phyloP scores from a whole-genome alignment of 2,888 invertebrate genomes.

The Tridacna gigas region DNA sequence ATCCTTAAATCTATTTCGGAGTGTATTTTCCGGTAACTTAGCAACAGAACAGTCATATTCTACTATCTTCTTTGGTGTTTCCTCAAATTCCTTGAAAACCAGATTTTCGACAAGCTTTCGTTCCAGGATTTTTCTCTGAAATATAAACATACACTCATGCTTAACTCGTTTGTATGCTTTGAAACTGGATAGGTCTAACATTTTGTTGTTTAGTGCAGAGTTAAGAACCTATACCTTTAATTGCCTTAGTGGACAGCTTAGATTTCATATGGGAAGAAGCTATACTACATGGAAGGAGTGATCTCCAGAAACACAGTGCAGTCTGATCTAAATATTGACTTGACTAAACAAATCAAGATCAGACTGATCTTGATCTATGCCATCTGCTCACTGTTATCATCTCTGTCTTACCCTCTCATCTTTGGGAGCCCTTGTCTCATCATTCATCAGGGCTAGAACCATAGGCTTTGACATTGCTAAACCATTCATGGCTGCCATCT shows the following conservation, averaged over 20 bases:
- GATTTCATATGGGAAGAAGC: too few relatives aligned
- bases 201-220: too few relatives aligned
- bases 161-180: too few relatives aligned
- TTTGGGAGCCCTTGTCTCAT: slow-evolving; percentile 82
- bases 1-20: slow-evolving; percentile 88
- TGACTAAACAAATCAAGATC: too few relatives aligned
- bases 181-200: too few relatives aligned
- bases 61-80: slow-evolving; percentile 90
- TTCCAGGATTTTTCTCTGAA: slow-evolving; percentile 80
- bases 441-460: slow-evolving; percentile 80
- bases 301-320: too few relatives aligned
- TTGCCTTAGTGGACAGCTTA: too few relatives aligned
- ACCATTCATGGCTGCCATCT: slow-evolving; percentile 85
- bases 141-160: slow-evolving; percentile 2
- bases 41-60: slow-evolving; percentile 86
- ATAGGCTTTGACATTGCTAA: slow-evolving; percentile 82
- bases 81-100: slow-evolving; percentile 91
- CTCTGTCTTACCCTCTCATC: slow-evolving; percentile 82
- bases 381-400: too few relatives aligned
- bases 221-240: too few relatives aligned
- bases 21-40: slow-evolving; percentile 89
- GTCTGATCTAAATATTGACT: too few relatives aligned
- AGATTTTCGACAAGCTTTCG: slow-evolving; percentile 82
- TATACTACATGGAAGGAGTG: too few relatives aligned
- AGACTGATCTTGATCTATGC: too few relatives aligned